Conservation (phyloP, 2,888 invertebrate species). For the Eristalis intricaria region DNA sequence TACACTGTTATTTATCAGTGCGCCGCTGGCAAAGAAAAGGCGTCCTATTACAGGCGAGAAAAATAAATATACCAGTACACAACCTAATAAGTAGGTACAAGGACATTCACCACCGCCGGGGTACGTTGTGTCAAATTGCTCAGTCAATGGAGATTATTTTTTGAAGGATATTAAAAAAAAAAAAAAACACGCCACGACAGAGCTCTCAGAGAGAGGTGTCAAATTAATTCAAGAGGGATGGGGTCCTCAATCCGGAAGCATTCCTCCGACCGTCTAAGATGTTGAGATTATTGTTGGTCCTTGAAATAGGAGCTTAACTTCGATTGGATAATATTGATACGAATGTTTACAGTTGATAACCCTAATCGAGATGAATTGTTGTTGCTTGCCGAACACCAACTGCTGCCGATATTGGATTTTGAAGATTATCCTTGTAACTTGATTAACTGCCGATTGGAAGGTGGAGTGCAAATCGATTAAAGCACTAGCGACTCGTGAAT, state of each 20-base stretch:
- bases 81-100: conserved; percentile 56
- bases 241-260: conserved; percentile 61
- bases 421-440: conserved; percentile 60
- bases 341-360: conserved; percentile 68
- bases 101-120: conserved; percentile 4
- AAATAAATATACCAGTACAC: conserved; percentile 16
- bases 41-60: conserved; percentile 58
- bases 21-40: conserved; percentile 53
- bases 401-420: conserved; percentile 60
- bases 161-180: conserved; percentile 48
- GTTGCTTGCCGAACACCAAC: not conserved
- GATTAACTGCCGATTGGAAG: conserved; percentile 35
- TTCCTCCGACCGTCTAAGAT: conserved; percentile 22
- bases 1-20: conserved; percentile 66
- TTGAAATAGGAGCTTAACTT: conserved; percentile 58
- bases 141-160: conserved; percentile 47
- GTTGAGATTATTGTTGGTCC: conserved; percentile 32
- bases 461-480: conserved; percentile 8
- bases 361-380: conserved; percentile 38
- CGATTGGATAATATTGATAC: conserved; percentile 67
- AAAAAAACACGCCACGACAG: not conserved
- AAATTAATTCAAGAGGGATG: conserved; percentile 41
- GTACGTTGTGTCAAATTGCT: conserved; percentile 63
- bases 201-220: conserved; percentile 52
- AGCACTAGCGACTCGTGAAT: not conserved